phyloP scores from a whole-genome alignment of 2,888 invertebrate species.

The Ditula angustiorana region DNA sequence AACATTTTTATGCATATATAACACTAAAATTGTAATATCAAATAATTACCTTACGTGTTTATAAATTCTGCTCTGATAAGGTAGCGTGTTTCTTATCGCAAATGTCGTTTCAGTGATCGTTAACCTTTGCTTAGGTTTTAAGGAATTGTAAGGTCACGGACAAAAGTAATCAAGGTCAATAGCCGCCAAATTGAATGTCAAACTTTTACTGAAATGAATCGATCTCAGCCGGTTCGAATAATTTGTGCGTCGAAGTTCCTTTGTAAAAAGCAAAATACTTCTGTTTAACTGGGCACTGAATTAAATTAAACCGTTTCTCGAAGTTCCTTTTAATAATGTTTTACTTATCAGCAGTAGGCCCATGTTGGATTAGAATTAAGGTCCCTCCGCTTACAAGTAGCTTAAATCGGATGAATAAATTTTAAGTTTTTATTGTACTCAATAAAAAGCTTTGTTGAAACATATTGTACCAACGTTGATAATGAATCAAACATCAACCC shows the following conservation, averaged over 20 bases:
- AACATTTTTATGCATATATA: too few species aligned
- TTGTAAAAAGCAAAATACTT: not conserved
- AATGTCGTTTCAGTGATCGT: not conserved
- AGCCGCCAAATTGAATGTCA: not conserved
- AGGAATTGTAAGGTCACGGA: not conserved
- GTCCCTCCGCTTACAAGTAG: too few species aligned
- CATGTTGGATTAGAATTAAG: too few species aligned
- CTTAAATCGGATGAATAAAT: too few species aligned
- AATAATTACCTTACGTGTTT: too few species aligned
- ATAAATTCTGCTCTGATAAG: not conserved
- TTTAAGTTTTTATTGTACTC: too few species aligned
- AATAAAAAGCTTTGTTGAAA: too few species aligned
- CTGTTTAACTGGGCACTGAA: not conserved
- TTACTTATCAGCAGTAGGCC: too few species aligned
- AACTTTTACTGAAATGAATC: not conserved
- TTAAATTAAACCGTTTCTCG: too few species aligned
- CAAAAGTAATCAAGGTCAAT: constrained; percentile 1
- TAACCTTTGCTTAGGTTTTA: not conserved
- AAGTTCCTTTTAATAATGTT: too few species aligned
- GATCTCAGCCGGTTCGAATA: not conserved
- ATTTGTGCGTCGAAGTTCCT: not conserved
- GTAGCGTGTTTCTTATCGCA: constrained; percentile 7
- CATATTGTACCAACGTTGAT: not conserved
- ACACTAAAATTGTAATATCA: too few species aligned
- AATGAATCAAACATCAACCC: not conserved